phyloP scores from a whole-genome alignment of 2,888 invertebrate genomes.

The Elaeidobius kamerunicus region DNA sequence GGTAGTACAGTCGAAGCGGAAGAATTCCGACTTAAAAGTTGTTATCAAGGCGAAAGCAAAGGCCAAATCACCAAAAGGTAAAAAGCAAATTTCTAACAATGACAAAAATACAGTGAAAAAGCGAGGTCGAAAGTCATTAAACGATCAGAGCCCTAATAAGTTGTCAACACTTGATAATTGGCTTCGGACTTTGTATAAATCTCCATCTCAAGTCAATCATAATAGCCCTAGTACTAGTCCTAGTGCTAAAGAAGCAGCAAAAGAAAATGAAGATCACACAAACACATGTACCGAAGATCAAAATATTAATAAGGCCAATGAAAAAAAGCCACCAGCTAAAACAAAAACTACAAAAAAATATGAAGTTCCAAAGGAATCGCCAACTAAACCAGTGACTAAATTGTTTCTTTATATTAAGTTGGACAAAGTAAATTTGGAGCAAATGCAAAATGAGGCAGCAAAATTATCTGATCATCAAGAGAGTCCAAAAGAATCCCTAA shows the following conservation, averaged over 20 bases:
- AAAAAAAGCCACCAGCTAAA: neutral
- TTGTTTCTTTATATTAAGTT: too few relatives aligned
- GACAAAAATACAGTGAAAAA: neutral
- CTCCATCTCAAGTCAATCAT: neutral
- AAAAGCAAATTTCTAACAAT: neutral
- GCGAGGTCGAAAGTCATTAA: too few relatives aligned
- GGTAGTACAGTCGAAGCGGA: neutral
- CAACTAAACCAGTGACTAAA: neutral
- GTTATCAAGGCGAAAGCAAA: neutral
- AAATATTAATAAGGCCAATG: neutral
- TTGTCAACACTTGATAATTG: constrained; percentile 10
- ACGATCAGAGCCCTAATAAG: constrained; percentile 2
- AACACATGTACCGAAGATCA: neutral
- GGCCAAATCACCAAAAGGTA: neutral
- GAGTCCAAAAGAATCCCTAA: neutral
- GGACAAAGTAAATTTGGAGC: neutral
- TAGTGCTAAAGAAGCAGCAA: too few relatives aligned
- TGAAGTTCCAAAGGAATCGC: neutral
- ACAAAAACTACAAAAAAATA: neutral
- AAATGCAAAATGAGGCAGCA: neutral
- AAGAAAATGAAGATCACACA: neutral
- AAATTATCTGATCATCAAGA: too few relatives aligned
- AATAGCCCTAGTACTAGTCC: neutral
- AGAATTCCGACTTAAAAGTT: neutral
- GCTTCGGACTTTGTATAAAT: constrained; percentile 6